These are phyloP conservation scores for Lycaon pictus DNA, from an alignment of 2,113 vertebrate species.

Conservation along the genomic window DNA sequence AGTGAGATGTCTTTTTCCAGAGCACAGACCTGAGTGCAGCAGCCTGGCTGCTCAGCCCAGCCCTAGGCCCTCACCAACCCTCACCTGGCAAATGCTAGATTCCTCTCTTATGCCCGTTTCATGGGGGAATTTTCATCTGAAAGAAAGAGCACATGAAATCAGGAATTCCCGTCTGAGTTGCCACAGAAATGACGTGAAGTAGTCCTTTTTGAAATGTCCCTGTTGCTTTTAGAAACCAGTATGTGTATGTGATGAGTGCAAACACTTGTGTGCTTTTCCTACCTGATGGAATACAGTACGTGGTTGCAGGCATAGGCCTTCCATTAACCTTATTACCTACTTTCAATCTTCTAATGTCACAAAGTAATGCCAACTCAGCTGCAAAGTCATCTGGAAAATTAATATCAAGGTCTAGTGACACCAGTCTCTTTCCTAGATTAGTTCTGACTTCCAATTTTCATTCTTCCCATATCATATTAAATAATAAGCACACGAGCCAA, in stretches of 20 bases:
- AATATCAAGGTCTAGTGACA: background rate
- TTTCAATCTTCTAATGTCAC: background rate
- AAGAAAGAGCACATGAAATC: background rate
- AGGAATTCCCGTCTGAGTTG: background rate
- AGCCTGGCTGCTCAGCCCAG: too few species aligned
- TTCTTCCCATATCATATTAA: background rate
- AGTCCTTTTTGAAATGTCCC: background rate
- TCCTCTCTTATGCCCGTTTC: background rate
- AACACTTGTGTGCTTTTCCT: background rate
- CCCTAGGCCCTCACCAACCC: background rate
- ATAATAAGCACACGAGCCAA: background rate
- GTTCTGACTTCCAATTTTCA: background rate
- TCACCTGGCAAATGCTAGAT: background rate
- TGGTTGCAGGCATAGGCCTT: background rate
- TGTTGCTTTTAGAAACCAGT: background rate
- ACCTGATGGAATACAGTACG: accelerated
- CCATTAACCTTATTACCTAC: background rate
- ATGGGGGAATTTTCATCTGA: background rate
- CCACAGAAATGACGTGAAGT: background rate
- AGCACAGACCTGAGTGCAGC: background rate
- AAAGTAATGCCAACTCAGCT: background rate
- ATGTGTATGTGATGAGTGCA: accelerated
- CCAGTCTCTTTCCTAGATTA: background rate
- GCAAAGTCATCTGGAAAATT: conserved; percentile 46
- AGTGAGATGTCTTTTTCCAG: background rate